phyloP scores from a whole-genome alignment of 1,140 invertebrate genomes.

The Calosoma granatense region DNA sequence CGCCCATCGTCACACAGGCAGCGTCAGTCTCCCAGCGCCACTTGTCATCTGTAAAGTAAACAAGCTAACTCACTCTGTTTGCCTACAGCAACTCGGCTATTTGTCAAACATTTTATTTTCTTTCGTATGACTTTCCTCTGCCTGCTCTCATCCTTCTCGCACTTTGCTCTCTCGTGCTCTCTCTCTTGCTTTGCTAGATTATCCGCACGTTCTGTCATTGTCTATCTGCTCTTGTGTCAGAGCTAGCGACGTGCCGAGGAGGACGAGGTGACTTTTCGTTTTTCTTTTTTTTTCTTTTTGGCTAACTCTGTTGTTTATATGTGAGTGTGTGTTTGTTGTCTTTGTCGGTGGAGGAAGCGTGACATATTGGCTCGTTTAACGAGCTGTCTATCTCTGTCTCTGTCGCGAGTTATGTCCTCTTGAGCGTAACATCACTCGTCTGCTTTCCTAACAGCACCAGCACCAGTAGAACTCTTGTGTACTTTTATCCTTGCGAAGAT shows the following conservation, averaged over 20 bases:
- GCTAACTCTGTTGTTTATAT: too few relatives aligned
- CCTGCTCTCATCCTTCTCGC: not conserved
- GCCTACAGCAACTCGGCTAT: slow-evolving; percentile 30
- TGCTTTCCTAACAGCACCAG: not conserved
- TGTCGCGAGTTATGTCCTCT: not conserved
- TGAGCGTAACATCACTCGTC: not conserved
- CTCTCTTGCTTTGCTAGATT: not conserved
- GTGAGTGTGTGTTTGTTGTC: too few relatives aligned
- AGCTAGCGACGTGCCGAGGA: too few relatives aligned
- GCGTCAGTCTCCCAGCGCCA: slow-evolving; percentile 15
- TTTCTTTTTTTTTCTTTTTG: too few relatives aligned
- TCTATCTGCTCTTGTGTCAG: too few relatives aligned
- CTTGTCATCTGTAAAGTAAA: slow-evolving; percentile 29
- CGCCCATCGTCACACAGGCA: not conserved
- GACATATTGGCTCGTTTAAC: slow-evolving; percentile 34
- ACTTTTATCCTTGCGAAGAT: slow-evolving; percentile 32
- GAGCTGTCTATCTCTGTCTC: slow-evolving; percentile 10
- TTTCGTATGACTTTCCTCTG: slow-evolving; percentile 16
- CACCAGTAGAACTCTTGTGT: slow-evolving; percentile 27
- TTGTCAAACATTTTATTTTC: slow-evolving; percentile 36
- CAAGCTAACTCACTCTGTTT: slow-evolving; percentile 36
- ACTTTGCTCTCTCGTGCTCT: not conserved
- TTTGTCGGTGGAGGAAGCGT: too few relatives aligned
- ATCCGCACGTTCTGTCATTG: too few relatives aligned
- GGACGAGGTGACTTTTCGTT: too few relatives aligned